These are phyloP conservation scores for Hafferia zeledoni DNA, from an alignment of 2,797 vertebrate species.

Conservation along the genomic window DNA sequence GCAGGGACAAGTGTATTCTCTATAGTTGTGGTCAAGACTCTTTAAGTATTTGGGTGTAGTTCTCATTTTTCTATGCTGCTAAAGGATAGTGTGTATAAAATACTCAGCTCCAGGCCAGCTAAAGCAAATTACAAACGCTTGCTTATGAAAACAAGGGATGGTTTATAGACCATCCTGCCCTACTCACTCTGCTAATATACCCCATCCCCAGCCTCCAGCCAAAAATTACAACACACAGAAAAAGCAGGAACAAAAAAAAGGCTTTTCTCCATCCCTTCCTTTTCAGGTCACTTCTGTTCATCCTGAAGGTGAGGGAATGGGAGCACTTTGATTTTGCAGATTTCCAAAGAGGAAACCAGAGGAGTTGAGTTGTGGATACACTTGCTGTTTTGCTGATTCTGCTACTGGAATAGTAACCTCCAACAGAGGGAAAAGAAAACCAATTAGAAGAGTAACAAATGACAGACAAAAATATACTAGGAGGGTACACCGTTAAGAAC, in stretches of 20 bases:
- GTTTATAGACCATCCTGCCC: neutral
- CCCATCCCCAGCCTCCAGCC: neutral
- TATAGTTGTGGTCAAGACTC: neutral
- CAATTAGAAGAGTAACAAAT: neutral
- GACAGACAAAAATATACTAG: neutral
- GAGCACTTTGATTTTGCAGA: neutral
- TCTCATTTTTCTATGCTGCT: neutral
- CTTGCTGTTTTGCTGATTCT: neutral
- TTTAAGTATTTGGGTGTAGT: neutral
- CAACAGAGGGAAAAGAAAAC: neutral
- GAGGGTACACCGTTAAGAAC: neutral
- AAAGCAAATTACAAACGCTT: neutral
- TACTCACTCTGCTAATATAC: neutral
- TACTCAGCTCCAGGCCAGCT: neutral
- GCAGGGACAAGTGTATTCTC: neutral
- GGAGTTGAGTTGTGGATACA: neutral
- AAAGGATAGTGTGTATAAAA: neutral
- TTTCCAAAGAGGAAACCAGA: neutral
- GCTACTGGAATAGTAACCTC: neutral
- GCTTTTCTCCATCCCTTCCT: neutral
- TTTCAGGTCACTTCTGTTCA: neutral
- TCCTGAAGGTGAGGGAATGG: neutral
- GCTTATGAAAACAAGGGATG: neutral
- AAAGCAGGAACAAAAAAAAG: neutral
- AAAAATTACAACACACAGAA: neutral